Evolutionary conservation across 1,140 invertebrate species (phyloP).

Genomic region (Platyscapa corneri): DNA sequence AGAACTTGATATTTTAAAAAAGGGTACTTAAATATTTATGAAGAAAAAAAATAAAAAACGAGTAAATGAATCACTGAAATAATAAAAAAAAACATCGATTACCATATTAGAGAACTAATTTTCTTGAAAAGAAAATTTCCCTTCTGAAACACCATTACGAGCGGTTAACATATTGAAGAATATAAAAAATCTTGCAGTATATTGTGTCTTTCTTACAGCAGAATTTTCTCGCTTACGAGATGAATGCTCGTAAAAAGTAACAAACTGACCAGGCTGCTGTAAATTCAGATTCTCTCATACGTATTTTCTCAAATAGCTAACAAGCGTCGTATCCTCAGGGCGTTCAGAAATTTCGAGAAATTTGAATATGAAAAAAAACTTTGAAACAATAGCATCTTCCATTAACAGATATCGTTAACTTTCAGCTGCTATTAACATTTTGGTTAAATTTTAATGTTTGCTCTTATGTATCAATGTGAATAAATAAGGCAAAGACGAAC

Average conservation of each 20-base stretch:
- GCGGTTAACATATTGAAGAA: too few species aligned
- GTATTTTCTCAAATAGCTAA: conserved; percentile 56
- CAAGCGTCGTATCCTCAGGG: conserved; percentile 58
- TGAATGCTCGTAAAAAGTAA: neutral
- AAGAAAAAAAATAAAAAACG: too few species aligned
- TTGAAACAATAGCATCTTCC: conserved; percentile 63
- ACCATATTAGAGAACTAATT: too few species aligned
- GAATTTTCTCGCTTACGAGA: neutral
- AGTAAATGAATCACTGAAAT: too few species aligned
- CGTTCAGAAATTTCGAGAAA: conserved; percentile 63
- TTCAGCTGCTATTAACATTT: conserved; percentile 36
- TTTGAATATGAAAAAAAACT: too few species aligned
- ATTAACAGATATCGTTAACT: conserved; percentile 55
- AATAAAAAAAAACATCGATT: too few species aligned
- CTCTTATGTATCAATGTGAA: too few species aligned
- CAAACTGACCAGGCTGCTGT: conserved; percentile 23
- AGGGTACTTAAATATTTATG: too few species aligned
- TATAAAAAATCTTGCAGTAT: neutral
- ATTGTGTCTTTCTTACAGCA: neutral
- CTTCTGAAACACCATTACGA: too few species aligned
- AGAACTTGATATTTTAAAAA: too few species aligned
- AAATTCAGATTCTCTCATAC: conserved; percentile 48
- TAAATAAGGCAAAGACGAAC: neutral
- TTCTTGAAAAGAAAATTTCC: too few species aligned
- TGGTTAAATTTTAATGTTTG: neutral